Base-by-base conservation (phyloP, 2,797 vertebrate species). In the Rhyacichthys aspro region DNA sequence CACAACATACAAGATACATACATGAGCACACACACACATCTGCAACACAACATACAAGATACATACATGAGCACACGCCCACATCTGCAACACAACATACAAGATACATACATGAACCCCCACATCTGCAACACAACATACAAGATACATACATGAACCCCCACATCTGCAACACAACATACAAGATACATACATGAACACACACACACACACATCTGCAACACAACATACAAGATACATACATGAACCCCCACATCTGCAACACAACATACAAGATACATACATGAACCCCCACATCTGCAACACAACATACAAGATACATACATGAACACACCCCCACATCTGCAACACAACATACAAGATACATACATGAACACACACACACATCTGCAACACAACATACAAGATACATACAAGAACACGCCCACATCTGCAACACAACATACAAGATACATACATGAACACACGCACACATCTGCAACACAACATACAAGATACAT, bases 21-120 rank as follows among this genome's bases (percentile, higher is more conserved):
- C 33, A 5, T 14, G 14, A 33, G 1, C 95, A 41, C 95, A 96
- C 2, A 94, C 95, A 94, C 95, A 96, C 95, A 96, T 95, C 94
- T 96, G 72, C 8, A 45, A 61, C 0, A 16, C 18, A 72, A 11
- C n/a, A 11, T 18, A 53, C 18, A 17, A 11, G 3, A n/a, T n/a
- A n/a, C n/a, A n/a, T n/a, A n/a, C n/a, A n/a, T 19, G 78, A 16
- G 92, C 92, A 45, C 93, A 94, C 17, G 18, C 44, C 8, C 19
- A 46, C 44, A 43, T 17, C 42, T 43, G 41, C 1, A 15, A 16
- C 8, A 43, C 42, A n/a, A 43, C 42, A 43, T 43, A n/a, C 17
- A 16, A 2, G 14, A 43, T 5, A 17, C 15, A 43, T 15, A 18
- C 9, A 45, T 5, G 95, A 95, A 96, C 2, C 95, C 95, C 95